A percentile compares a stretch with the other conserved stretches of the same genome.
Conservation (phyloP, 2,797 vertebrate species). For the Erithacus rubecula region DNA sequence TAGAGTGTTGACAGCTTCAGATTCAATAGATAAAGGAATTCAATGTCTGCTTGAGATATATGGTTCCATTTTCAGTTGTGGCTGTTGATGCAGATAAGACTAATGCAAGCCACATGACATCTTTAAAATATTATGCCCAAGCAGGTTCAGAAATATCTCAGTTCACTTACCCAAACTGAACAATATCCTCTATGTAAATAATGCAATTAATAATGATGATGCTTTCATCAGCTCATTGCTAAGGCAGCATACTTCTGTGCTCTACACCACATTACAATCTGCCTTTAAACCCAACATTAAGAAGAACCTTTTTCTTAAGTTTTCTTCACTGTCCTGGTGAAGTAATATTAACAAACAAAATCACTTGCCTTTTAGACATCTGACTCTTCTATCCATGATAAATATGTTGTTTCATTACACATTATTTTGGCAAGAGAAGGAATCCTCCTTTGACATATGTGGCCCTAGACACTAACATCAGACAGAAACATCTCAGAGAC, state of each 20-base stretch:
- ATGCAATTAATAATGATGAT: neutral
- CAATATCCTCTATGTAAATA: neutral
- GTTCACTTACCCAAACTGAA: neutral
- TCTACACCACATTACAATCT: neutral
- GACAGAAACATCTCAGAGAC: neutral
- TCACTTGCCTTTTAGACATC: neutral
- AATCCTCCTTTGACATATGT: neutral
- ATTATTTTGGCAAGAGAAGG: neutral
- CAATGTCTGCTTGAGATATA: neutral
- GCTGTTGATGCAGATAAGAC: neutral
- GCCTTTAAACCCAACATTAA: neutral
- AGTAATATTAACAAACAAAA: neutral
- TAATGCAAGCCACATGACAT: neutral
- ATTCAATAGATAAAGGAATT: neutral
- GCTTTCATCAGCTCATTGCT: neutral
- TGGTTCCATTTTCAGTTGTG: neutral
- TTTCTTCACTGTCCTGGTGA: neutral
- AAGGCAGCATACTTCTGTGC: neutral
- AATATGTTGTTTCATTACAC: neutral
- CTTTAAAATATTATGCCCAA: neutral
- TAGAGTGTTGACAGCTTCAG: neutral
- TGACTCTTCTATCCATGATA: neutral
- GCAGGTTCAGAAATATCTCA: neutral
- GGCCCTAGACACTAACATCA: neutral
- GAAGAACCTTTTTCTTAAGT: neutral